A percentile compares a stretch with the other conserved stretches of the same genome.
These are phyloP conservation scores for Zonotrichia leucophrys DNA, from an alignment of 2,113 vertebrate species.

Conservation along the genomic window DNA sequence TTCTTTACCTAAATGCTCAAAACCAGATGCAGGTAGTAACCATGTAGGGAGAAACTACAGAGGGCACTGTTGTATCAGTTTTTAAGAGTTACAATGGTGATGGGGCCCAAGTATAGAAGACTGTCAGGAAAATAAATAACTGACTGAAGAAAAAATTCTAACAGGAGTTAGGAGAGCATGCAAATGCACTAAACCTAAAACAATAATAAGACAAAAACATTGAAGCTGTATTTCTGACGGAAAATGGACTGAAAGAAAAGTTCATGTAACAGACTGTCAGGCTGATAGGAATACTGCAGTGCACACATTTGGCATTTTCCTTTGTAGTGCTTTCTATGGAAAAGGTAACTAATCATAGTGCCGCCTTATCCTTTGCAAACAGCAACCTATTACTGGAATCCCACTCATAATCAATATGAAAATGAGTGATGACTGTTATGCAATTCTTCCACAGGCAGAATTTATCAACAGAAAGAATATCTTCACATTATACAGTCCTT, in stretches of 20 bases:
- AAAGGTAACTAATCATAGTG: conserved; percentile 74
- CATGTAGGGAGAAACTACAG: conserved; percentile 63
- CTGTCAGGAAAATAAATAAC: conserved; percentile 38
- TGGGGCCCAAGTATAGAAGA: background rate
- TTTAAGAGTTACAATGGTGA: conserved; percentile 53
- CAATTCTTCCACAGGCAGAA: conserved; percentile 58
- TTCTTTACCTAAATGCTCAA: conserved; percentile 54
- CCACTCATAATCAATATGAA: conserved; percentile 66
- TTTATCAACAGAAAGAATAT: conserved; percentile 61
- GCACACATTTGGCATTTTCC: conserved; percentile 56
- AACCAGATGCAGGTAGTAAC: conserved; percentile 8
- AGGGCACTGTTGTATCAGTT: conserved; percentile 81
- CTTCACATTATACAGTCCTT: conserved; percentile 46
- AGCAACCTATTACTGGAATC: conserved; percentile 64
- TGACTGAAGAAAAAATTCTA: conserved; percentile 6
- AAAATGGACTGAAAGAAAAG: conserved; percentile 57
- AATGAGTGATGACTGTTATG: conserved; percentile 62
- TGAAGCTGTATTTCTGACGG: conserved; percentile 64
- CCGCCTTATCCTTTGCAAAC: conserved; percentile 70
- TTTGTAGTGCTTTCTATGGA: conserved; percentile 64
- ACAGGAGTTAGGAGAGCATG: conserved; percentile 53
- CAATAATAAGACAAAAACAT: conserved; percentile 57
- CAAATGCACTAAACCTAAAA: conserved; percentile 71
- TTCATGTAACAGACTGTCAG: conserved; percentile 70
- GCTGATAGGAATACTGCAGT: conserved; percentile 22